A percentile compares a stretch with the other conserved stretches of the same genome.
These are phyloP conservation scores for Alectura lathami DNA, from an alignment of 2,113 vertebrate genomes.

Conservation along the genomic window DNA sequence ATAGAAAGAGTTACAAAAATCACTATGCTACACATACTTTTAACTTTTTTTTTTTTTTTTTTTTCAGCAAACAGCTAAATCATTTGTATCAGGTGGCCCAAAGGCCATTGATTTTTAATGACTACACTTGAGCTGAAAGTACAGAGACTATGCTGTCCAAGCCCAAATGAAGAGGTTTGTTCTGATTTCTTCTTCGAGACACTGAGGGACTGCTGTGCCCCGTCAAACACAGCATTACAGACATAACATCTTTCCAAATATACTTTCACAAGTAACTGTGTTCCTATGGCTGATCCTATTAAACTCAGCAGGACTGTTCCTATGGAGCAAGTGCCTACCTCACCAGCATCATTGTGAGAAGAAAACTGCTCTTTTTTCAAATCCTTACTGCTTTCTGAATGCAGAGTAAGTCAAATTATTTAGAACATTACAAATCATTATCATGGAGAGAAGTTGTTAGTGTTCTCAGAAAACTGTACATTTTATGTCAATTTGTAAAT, in stretches of 20 bases:
- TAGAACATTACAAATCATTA: background rate
- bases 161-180: background rate
- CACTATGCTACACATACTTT: background rate
- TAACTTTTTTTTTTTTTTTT: background rate
- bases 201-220: background rate
- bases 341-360: background rate
- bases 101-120: background rate
- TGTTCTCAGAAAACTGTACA: background rate
- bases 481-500: background rate
- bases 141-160: background rate
- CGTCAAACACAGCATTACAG: background rate
- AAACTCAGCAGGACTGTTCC: background rate
- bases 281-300: background rate
- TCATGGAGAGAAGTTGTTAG: background rate
- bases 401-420: background rate
- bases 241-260: background rate
- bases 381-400: background rate
- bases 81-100: background rate
- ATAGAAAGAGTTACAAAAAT: background rate
- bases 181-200: background rate
- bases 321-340: background rate
- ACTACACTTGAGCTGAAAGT: background rate
- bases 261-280: accelerated
- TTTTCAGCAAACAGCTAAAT: background rate
- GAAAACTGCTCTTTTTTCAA: background rate